A percentile compares a stretch with the other conserved stretches of the same genome.
Evolutionary conservation across 2,113 vertebrate genomes (phyloP).

Genomic region (Calypte anna): DNA sequence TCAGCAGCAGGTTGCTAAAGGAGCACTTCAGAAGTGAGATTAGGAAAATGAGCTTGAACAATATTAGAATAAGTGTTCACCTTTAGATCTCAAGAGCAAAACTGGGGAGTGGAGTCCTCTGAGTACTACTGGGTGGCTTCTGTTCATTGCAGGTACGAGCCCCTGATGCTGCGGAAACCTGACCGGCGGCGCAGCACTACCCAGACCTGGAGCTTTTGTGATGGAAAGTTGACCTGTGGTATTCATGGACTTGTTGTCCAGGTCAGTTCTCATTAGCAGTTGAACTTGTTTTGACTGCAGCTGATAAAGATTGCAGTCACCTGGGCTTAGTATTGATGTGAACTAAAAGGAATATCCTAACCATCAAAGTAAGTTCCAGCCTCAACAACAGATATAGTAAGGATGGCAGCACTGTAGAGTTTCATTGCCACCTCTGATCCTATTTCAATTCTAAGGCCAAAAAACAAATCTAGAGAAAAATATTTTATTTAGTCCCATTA

Average conservation of each 20-base stretch:
- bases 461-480: not conserved
- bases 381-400: not conserved
- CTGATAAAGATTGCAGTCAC: not conserved
- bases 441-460: not conserved
- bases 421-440: not conserved
- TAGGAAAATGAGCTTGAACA: not conserved
- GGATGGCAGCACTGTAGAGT: not conserved
- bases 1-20: not conserved
- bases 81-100: not conserved
- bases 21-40: not conserved
- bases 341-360: not conserved
- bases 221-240: conserved; percentile 90
- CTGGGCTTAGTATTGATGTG: not conserved
- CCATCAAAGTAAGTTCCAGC: not conserved
- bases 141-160: conserved; percentile 84
- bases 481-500: not conserved
- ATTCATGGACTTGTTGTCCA: conserved; percentile 92
- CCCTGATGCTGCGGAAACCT: conserved; percentile 90
- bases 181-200: conserved; percentile 92
- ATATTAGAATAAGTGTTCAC: not conserved
- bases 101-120: fast-evolving
- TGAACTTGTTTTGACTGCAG: not conserved
- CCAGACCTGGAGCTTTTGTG: conserved; percentile 93
- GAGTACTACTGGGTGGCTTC: fast-evolving
- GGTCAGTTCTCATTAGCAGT: conserved; percentile 54